phyloP scores from a whole-genome alignment of 2,797 vertebrate species.

The Squalus acanthias region DNA sequence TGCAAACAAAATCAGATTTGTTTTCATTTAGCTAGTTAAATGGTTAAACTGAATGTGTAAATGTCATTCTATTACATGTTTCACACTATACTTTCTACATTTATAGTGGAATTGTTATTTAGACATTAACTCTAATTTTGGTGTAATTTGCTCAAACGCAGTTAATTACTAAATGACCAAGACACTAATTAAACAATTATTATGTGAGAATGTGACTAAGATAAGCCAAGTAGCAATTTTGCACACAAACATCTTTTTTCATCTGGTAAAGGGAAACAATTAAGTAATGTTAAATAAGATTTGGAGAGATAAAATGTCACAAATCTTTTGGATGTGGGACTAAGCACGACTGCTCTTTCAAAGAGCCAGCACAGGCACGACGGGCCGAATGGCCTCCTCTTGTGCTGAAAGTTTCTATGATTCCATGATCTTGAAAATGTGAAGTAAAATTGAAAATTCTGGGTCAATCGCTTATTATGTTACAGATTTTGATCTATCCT shows the following conservation, averaged over 20 bases:
- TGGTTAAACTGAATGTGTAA: not conserved
- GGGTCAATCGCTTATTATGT: not conserved
- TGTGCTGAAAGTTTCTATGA: too few relatives aligned
- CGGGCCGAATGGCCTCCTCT: too few relatives aligned
- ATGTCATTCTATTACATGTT: not conserved
- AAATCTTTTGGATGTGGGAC: not conserved
- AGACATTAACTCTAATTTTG: not conserved
- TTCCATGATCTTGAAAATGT: not conserved
- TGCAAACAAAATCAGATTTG: not conserved
- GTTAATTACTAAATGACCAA: not conserved
- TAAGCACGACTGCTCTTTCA: too few relatives aligned
- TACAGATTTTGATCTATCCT: not conserved
- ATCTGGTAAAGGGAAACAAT: not conserved
- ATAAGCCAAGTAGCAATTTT: not conserved
- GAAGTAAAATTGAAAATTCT: not conserved
- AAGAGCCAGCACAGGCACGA: too few relatives aligned
- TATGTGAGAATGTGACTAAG: not conserved
- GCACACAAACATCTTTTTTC: not conserved
- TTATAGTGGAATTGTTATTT: not conserved
- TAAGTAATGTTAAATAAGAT: not conserved
- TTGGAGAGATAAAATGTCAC: not conserved
- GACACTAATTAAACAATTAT: not conserved
- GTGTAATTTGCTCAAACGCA: not conserved
- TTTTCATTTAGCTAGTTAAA: not conserved
- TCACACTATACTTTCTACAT: not conserved